Base-by-base conservation (phyloP, 1,140 invertebrate genomes). In the Drosophila triauraria region DNA sequence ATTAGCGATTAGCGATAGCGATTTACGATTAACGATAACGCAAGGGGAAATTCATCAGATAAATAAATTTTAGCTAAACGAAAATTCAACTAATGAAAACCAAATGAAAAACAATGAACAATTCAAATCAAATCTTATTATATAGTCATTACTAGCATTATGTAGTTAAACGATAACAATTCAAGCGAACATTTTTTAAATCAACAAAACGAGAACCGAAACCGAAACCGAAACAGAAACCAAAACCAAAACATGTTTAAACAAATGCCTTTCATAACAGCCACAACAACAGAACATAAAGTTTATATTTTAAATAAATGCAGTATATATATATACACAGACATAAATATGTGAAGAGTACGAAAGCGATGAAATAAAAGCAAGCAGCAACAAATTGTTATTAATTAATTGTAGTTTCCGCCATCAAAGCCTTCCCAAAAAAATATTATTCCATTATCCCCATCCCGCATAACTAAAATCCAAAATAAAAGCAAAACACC, bases 121-220 rank as follows among this genome's bases (percentile, higher is more conserved):
- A 87, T 88, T 88, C 75, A 69, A 87, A 88, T 87, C 84, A 88
- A 87, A 87, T 87, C 77, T 88, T 88, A 79, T 79, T 79, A 76
- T 76, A 84, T 86, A 86, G 59, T 78, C 65, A 85, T 86, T 80
- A 71, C 56, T 82, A 82, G 65, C 64, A 88, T 91, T 87, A 86
- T 79, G 82, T 91, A 90, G 82, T 51, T 91, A 82, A 82, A 79
- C 53, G 53, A 75, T 71, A 87, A 82, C 75, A 79, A 79, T 54
- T 77, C 60, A 78, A 74, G 75, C 62, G 56, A 50, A 57, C 59
- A 79, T 80, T 77, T 77, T 78, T 77, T 77, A 78, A 75, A 69
- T 44, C 57, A 65, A 77, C 58, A 67, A 77, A 38, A 67, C n/a
- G 30, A 70, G 59, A 62, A 53, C 40, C 32, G 58, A 69, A 63